Conservation (phyloP, 2,113 vertebrate species). For the Callospermophilus lateralis region DNA sequence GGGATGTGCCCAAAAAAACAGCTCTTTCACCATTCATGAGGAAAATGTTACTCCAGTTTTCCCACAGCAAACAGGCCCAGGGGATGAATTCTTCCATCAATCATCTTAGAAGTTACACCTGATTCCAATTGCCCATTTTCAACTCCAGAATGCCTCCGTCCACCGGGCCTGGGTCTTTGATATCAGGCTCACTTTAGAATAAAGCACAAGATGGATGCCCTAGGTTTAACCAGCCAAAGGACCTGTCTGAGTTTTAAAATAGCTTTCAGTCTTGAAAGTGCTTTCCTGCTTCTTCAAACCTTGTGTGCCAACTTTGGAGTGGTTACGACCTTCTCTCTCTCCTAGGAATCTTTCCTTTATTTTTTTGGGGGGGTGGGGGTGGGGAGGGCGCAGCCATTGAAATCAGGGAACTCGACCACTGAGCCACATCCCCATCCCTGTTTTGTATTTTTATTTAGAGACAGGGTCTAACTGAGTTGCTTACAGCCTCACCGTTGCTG, state of each 20-base stretch:
- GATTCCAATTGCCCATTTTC: not conserved
- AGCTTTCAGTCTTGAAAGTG: not conserved
- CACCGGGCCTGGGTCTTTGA: not conserved
- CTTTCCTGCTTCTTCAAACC: slow-evolving; percentile 16
- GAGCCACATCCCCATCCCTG: too few relatives aligned
- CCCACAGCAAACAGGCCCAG: not conserved
- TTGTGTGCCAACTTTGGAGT: not conserved
- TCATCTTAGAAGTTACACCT: not conserved
- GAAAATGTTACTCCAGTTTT: not conserved
- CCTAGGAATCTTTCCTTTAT: not conserved
- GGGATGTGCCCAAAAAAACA: not conserved
- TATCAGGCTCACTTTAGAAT: not conserved
- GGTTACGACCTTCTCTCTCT: too few relatives aligned
- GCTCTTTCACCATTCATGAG: not conserved
- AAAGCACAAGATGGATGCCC: not conserved
- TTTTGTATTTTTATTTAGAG: too few relatives aligned
- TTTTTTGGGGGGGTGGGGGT: too few relatives aligned
- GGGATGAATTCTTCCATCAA: not conserved
- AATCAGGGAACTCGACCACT: too few relatives aligned
- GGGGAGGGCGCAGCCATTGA: too few relatives aligned
- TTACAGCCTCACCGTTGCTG: too few relatives aligned
- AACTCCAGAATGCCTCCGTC: not conserved
- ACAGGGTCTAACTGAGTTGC: too few relatives aligned
- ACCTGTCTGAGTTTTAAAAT: not conserved
- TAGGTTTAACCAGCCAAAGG: not conserved